phyloP scores from a whole-genome alignment of 2,888 invertebrate species.

The Abrostola tripartita region DNA sequence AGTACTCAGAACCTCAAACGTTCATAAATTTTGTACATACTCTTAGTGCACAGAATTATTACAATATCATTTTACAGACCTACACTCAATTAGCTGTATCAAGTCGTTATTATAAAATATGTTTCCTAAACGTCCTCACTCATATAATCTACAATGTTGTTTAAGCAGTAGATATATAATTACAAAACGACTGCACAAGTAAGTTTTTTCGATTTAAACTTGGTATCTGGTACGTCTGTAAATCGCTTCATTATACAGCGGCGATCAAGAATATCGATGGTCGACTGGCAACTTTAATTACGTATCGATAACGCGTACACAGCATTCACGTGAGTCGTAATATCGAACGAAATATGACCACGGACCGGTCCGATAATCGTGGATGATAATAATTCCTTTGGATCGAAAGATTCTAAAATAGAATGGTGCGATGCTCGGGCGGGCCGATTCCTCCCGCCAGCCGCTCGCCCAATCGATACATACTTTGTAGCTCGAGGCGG shows the following conservation, averaged over 20 bases:
- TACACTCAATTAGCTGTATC: conserved; percentile 49
- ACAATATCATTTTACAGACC: conserved; percentile 44
- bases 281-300: conserved; percentile 50
- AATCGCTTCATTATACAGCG: conserved; percentile 58
- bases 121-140: conserved; percentile 48
- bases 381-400: conserved; percentile 68
- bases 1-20: conserved; percentile 33
- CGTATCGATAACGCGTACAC: conserved; percentile 47
- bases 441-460: conserved; percentile 60
- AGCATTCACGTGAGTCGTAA: conserved; percentile 49
- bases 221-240: conserved; percentile 35
- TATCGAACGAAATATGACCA: conserved; percentile 59
- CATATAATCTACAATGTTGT: conserved; percentile 47
- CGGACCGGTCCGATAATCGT: conserved; percentile 63
- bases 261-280: conserved; percentile 36
- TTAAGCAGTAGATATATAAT: conserved; percentile 17
- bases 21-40: conserved; percentile 21
- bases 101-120: conserved; percentile 51
- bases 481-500: conserved; percentile 73
- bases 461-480: conserved; percentile 75
- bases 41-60: conserved; percentile 40
- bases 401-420: conserved; percentile 73
- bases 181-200: conserved; percentile 25
- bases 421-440: conserved; percentile 61
- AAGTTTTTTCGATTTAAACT: conserved; percentile 26